These are phyloP conservation scores for Burhinus bistriatus DNA, from an alignment of 2,113 vertebrate genomes.

Conservation along the genomic window DNA sequence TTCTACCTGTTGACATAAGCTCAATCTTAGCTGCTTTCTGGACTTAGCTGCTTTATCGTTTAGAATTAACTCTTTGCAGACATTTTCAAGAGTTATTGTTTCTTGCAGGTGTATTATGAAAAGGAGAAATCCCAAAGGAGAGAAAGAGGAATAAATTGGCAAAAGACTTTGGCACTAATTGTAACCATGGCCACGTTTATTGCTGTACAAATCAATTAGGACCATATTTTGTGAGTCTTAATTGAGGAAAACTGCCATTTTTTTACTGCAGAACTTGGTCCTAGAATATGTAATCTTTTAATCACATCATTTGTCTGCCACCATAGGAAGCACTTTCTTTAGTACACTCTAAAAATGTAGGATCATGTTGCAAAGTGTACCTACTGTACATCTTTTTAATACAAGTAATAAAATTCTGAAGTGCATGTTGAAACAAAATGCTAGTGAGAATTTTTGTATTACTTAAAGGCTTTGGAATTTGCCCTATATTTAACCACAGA, in stretches of 20 bases:
- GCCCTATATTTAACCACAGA: not conserved
- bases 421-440: not conserved
- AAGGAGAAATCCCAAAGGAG: constrained; percentile 47
- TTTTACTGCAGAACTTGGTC: not conserved
- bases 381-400: not conserved
- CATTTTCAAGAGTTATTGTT: constrained; percentile 53
- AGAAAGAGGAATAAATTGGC: constrained; percentile 31
- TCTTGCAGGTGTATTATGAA: constrained; percentile 20
- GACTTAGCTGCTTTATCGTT: constrained; percentile 35
- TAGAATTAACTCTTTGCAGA: constrained; percentile 48
- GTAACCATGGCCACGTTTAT: constrained; percentile 7
- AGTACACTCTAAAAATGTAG: not conserved
- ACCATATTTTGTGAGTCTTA: not conserved
- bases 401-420: not conserved
- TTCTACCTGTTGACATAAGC: constrained; percentile 65
- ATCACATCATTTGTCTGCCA: not conserved
- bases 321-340: not conserved
- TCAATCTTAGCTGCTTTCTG: constrained; percentile 55
- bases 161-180: not conserved
- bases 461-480: not conserved
- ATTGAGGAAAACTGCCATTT: not conserved
- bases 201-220: constrained; percentile 45
- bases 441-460: not conserved
- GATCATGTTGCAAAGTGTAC: not conserved
- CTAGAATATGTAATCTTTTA: not conserved